Base-by-base conservation (phyloP, 2,888 invertebrate species). In the Eustalomyia histrio region DNA sequence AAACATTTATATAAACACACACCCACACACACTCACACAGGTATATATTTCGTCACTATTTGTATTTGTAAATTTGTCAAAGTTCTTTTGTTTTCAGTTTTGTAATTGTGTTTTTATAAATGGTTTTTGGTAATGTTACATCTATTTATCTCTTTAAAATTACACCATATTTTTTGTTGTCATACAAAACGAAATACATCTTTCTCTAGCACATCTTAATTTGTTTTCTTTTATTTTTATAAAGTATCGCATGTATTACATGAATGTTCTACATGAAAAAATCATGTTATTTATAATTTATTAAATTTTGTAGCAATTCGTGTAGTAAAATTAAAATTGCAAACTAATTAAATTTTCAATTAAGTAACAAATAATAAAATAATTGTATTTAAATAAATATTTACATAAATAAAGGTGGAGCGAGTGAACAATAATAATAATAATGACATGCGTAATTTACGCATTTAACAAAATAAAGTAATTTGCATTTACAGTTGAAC, bases 341-440 rank as follows among this genome's bases (percentile, higher is more conserved):
- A 75, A 29, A 80, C 75, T 80, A 67, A 80, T 75, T 80, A 75
- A 72, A 65, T 71, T 76, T 76, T 64, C 58, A 69, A 71, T 69
- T 64, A 64, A 29, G 57, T 52, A 64, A 58, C 58, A 58, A 58
- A 76, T 47, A 53, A 24, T 52, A 6, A 29, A 29, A 29, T 6
- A 29, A 29, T 6, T 29, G 29, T 7, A 29, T 6, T 29, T 29
- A 6, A 29, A 29, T 21, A 29, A 21, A 18, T 16, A 14, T 9
- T 18, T 58, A 17, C 35, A 16, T 17, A 9, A 12, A 17, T 35
- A 60, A 6, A 47, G 5, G 43, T n/a, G 10, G 4, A 47, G 6
- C 14, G 43, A 39, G 35, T 14, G 47, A 68, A 68, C 17, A 50
- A 35, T 39, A 47, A 29, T 47, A 50, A 35, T 39, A 47, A 29